Evolutionary conservation across 2,888 invertebrate genomes (phyloP), one percentile per base, ranked within the genome.

Genomic region (Mimas tiliae): DNA sequence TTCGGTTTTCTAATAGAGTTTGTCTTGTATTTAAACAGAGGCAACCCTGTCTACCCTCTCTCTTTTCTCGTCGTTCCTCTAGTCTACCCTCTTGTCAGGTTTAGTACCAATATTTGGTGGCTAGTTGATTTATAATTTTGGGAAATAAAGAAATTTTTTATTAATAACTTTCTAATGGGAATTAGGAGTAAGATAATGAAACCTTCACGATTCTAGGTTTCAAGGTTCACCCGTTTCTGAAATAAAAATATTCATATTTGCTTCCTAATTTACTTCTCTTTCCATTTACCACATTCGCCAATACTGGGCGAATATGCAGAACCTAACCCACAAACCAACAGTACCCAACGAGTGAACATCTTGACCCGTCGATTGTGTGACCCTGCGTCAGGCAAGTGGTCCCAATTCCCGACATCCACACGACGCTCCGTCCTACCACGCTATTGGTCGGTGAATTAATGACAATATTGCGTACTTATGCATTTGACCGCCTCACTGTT

Each of bases 381-480:
- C 91, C 93, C 91, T 89, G 87, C 70, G 76, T 79, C 69, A 76
- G 79, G 77, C 88, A 91, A 91, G 88, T 91, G 90, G 85, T 85
- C 89, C 86, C 87, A 93, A 91, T 92, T 91, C 87, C 73, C 79
- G 69, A 74, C 86, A 79, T 82, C 84, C 81, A 83, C 81, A 78
- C 82, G 76, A 71, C 74, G 73, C 69, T 71, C 70, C 74, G 78
- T 79, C 76, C 71, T 74, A 71, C 74, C 73, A 68, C 80, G 81
- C 88, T 68, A 93, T 93, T 93, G 93, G 93, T 76, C 85, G 77
- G 83, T 72, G 82, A 88, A 87, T 93, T 91, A 91, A 88, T 83
- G 81, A 83, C 83, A 85, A 87, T 88, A 87, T 85, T 81, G 84
- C 85, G 82, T 86, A 84, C 85, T 89, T 89, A 88, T 88, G 89